These are phyloP conservation scores for Brenthis daphne DNA, from an alignment of 2,888 invertebrate species.

Conservation along the genomic window DNA sequence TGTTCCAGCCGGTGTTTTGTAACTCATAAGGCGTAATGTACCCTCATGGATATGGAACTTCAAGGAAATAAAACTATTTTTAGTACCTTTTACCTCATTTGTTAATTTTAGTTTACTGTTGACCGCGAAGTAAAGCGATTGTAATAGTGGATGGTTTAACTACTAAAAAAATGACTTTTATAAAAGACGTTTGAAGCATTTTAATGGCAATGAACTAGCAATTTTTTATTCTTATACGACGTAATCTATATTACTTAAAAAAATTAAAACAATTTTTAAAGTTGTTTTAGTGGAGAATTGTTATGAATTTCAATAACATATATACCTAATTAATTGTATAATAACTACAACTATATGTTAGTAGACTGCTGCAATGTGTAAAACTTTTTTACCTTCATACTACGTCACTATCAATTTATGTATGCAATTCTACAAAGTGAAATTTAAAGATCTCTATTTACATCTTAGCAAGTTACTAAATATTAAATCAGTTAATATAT, in stretches of 20 bases:
- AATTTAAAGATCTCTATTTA: too few species aligned
- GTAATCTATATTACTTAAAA: background rate
- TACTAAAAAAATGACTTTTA: slow-evolving; percentile 17
- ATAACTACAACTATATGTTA: too few species aligned
- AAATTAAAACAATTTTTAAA: background rate
- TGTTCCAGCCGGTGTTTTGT: slow-evolving; percentile 54
- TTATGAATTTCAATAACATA: background rate
- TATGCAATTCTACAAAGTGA: too few species aligned
- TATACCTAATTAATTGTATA: too few species aligned
- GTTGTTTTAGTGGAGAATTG: background rate
- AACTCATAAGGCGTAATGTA: slow-evolving; percentile 52
- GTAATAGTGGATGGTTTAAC: slow-evolving; percentile 18
- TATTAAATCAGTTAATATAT: too few species aligned
- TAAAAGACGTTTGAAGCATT: slow-evolving; percentile 4
- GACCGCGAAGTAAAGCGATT: slow-evolving; percentile 13
- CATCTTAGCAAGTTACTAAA: too few species aligned
- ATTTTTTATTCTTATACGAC: background rate
- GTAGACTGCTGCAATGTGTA: too few species aligned
- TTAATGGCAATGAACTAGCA: slow-evolving; percentile 9
- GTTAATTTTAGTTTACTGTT: slow-evolving; percentile 27
- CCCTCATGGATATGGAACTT: slow-evolving; percentile 40
- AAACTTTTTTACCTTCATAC: too few species aligned
- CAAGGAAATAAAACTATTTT: slow-evolving; percentile 32
- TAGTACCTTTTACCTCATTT: slow-evolving; percentile 31
- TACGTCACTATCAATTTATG: too few species aligned